These are phyloP conservation scores for Procavia capensis DNA, from an alignment of 2,113 vertebrate genomes.

Conservation along the genomic window DNA sequence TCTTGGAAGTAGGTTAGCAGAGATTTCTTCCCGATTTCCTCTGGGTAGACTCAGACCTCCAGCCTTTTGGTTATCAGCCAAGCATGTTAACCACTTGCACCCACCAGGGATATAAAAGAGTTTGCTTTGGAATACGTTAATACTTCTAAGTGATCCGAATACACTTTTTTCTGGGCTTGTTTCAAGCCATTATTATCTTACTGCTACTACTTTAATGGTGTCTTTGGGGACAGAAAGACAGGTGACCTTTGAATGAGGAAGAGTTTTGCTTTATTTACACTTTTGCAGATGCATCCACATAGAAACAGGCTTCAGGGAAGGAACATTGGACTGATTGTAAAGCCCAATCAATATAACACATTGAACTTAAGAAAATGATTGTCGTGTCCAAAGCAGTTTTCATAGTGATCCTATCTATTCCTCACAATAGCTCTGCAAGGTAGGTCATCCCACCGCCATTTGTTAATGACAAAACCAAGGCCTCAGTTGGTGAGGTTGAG, in stretches of 20 bases:
- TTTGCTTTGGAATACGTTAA: too few species aligned
- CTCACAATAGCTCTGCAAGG: neutral
- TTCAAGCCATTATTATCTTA: too few species aligned
- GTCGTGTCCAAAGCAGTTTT: neutral
- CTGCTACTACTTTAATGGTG: too few species aligned
- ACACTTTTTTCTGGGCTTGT: too few species aligned
- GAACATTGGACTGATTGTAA: fast-evolving
- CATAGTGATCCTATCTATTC: neutral
- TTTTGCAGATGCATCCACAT: too few species aligned
- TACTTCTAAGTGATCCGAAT: too few species aligned
- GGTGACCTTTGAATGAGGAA: neutral
- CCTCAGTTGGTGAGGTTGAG: neutral
- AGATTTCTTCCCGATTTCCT: too few species aligned
- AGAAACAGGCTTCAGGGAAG: neutral
- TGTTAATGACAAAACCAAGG: neutral
- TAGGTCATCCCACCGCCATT: neutral
- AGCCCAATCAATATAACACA: neutral
- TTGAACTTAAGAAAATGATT: neutral
- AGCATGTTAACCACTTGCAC: too few species aligned
- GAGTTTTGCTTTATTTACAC: neutral
- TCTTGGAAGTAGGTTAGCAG: too few species aligned
- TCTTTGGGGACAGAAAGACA: neutral
- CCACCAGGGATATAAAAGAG: too few species aligned
- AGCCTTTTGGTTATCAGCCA: too few species aligned
- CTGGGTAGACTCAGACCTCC: too few species aligned